Evolutionary conservation across 2,113 vertebrate genomes (phyloP), one percentile per base, ranked within the genome.

Genomic region (Lethenteron reissneri): DNA sequence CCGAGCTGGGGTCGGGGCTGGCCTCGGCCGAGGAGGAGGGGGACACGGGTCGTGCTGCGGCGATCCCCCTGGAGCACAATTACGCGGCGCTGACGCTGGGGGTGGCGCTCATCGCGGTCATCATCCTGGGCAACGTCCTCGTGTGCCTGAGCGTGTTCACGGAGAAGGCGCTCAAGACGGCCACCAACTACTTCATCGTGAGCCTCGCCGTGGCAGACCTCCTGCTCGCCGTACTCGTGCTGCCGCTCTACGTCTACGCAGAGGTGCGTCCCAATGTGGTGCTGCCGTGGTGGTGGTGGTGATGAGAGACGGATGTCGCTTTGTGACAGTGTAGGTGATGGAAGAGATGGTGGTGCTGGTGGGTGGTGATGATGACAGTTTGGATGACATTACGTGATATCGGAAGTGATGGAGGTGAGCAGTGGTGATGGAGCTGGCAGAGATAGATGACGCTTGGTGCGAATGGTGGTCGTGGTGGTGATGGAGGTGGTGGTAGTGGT

Each of bases 11-110:
- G 41, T 41, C 41, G 41, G 41, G 41, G 41, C 58, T 56, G 70
- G 70, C 2, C 10, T 79, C 96, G 94, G 94, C 96, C 81, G 96
- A 92, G 94, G 92, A 89, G 60, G 92, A 99, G 78, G 92, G 97
- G 78, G 88, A 91, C 64, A 75, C 82, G 72, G 96, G 92, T 3
- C 86, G 86, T 10, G 88, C 89, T 80, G 73, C 85, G 69, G 60
- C 71, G 58, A 68, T 74, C 19, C 69, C 64, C 25, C 41, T 41
- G 41, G 56, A 70, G 41, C 80, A 83, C 75, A 83, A 83, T 75
- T 81, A 80, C 73, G 70, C 77, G 19, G 82, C 82, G 0, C 76
- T 84, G 73, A 73, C 81, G 25, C 72, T 83, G 3, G 83, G 83
- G 1, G 69, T 83, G 17, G 77, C 78, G 1, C 78, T 84, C 3